A percentile compares a stretch with the other conserved stretches of the same genome.
These are phyloP conservation scores for Erpobdella octoculata DNA, from an alignment of 2,888 invertebrate genomes.

Conservation along the genomic window DNA sequence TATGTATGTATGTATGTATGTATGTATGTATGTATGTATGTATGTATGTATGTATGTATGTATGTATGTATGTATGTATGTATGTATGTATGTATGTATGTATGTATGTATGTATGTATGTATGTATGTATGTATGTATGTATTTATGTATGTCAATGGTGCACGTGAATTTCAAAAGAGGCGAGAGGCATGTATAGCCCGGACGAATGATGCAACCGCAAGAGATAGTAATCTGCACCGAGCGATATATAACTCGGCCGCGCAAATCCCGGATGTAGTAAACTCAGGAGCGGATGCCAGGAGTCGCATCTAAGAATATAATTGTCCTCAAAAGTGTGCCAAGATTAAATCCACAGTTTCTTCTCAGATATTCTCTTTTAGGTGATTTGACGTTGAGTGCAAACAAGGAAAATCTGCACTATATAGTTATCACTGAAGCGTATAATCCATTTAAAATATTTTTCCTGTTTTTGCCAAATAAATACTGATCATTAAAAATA, in stretches of 20 bases:
- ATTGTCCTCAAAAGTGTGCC: conserved; percentile 1
- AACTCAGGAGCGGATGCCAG: conserved; percentile 10
- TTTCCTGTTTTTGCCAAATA: background rate
- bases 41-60: conserved; percentile 1
- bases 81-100: too few relatives aligned
- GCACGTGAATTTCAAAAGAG: background rate
- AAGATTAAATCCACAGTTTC: background rate
- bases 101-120: too few relatives aligned
- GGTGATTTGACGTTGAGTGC: too few relatives aligned
- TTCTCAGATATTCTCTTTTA: background rate
- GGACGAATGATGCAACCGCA: conserved; percentile 10
- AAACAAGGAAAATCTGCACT: too few relatives aligned
- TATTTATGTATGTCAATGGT: background rate
- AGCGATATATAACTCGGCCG: conserved; percentile 13
- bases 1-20: background rate
- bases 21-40: background rate
- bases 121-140: background rate
- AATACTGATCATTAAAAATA: too few relatives aligned
- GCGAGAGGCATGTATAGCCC: conserved; percentile 1
- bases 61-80: background rate
- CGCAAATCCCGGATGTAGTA: conserved; percentile 14
- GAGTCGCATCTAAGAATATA: conserved; percentile 8
- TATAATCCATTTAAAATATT: background rate
- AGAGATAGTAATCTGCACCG: conserved; percentile 13
- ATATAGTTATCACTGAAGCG: too few relatives aligned